phyloP scores from a whole-genome alignment of 30 jellyfish, hydroid and myxozoan species.

The Rhopilema esculentum region DNA sequence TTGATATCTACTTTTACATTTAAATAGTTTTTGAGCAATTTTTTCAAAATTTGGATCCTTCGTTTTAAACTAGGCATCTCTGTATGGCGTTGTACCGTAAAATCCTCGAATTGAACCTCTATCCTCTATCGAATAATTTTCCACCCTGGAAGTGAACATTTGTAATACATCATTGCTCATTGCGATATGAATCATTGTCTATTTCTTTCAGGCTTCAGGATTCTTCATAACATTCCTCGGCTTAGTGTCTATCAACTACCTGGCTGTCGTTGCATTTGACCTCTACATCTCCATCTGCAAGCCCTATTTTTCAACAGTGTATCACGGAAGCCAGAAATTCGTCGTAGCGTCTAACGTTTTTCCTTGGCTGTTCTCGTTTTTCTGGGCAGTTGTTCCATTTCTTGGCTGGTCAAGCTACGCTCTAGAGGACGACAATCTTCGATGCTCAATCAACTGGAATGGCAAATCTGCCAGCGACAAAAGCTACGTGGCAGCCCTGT shows the following conservation, averaged over 20 bases:
- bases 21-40: too few species aligned
- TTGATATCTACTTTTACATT: too few species aligned
- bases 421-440: slow-evolving; percentile 51
- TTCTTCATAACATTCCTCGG: slow-evolving; percentile 78
- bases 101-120: too few species aligned
- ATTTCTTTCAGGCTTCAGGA: slow-evolving; percentile 59
- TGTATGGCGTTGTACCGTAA: too few species aligned
- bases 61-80: too few species aligned
- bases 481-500: slow-evolving; percentile 54
- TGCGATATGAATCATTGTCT: background rate
- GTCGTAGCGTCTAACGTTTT: slow-evolving; percentile 12
- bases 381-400: slow-evolving; percentile 78
- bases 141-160: too few species aligned
- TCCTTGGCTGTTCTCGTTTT: slow-evolving; percentile 60
- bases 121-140: too few species aligned
- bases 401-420: slow-evolving; percentile 86
- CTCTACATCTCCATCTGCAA: slow-evolving; percentile 70
- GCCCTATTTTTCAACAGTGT: slow-evolving; percentile 45
- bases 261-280: slow-evolving; percentile 54
- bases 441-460: slow-evolving; percentile 81
- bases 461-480: slow-evolving; percentile 34
- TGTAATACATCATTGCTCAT: background rate
- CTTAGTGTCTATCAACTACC: slow-evolving; percentile 66
- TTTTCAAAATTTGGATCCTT: too few species aligned
- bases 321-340: slow-evolving; percentile 21